Percentiles rank a stretch among this genome's conserved stretches.
These are phyloP conservation scores for Acleris sparsana DNA, from an alignment of 2,888 invertebrate genomes.

Conservation along the genomic window DNA sequence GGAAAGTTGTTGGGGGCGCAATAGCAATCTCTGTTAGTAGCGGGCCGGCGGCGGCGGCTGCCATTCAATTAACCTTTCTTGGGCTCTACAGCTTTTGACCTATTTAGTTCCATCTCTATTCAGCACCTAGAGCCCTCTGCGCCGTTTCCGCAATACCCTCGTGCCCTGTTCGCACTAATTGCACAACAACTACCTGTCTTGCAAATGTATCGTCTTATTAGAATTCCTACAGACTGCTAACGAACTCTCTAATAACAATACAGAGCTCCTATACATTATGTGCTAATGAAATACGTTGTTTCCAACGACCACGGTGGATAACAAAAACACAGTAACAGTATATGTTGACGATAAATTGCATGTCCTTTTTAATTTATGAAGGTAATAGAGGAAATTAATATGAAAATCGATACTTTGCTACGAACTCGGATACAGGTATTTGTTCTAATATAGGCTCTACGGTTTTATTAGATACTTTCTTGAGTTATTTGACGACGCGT, in stretches of 20 bases:
- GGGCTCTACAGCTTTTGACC: slow-evolving; percentile 56
- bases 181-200: slow-evolving; percentile 1
- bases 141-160: slow-evolving; percentile 23
- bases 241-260: slow-evolving; percentile 1
- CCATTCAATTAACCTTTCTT: slow-evolving; percentile 70
- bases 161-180: slow-evolving; percentile 14
- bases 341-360: no score
- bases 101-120: slow-evolving; percentile 63
- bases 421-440: no score
- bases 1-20: slow-evolving; percentile 36
- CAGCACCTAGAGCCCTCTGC: slow-evolving; percentile 47
- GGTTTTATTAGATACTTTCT: no score
- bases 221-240: slow-evolving; percentile 8
- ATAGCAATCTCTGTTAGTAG: slow-evolving; percentile 51
- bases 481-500: no score
- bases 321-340: no score
- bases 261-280: neutral
- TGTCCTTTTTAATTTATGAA: no score
- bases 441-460: no score
- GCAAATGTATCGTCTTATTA: slow-evolving; percentile 9
- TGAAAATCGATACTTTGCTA: no score
- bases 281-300: neutral
- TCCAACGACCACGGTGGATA: no score
- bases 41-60: slow-evolving; percentile 43
- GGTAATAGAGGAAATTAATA: no score